Evolutionary conservation across 2,113 vertebrate species (phyloP).

Genomic region (Zosterops pallidus): DNA sequence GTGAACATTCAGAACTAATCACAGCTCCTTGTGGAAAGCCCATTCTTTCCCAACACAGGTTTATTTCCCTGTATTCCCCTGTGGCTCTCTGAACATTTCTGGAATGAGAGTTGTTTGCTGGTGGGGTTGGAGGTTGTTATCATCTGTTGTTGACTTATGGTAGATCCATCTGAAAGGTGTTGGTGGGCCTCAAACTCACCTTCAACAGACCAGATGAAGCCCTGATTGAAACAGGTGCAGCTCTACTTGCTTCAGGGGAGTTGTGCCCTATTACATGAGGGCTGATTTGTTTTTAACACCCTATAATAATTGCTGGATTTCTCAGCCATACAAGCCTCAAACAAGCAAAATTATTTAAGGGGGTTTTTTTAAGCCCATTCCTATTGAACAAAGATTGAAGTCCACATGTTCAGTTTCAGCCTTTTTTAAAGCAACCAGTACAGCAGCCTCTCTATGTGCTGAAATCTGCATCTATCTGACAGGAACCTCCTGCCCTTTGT

Average conservation of each 20-base stretch:
- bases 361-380: not conserved
- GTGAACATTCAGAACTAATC: conserved; percentile 16
- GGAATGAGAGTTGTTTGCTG: conserved; percentile 5
- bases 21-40: not conserved
- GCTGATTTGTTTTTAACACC: conserved; percentile 43
- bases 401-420: not conserved
- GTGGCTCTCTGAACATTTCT: not conserved
- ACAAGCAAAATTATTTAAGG: not conserved
- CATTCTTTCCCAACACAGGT: not conserved
- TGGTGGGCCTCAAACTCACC: conserved; percentile 23
- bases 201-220: conserved; percentile 27
- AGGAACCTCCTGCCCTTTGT: not conserved
- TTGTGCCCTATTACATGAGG: not conserved
- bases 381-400: not conserved
- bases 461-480: not conserved
- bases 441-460: not conserved
- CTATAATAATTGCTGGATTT: not conserved
- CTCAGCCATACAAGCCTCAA: not conserved
- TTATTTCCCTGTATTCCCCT: not conserved
- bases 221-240: conserved; percentile 40
- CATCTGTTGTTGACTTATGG: conserved; percentile 4
- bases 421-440: not conserved
- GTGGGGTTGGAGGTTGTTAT: conserved; percentile 21
- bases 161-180: conserved; percentile 41
- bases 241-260: conserved; percentile 12